A percentile compares a stretch with the other conserved stretches of the same genome.
phyloP scores from a whole-genome alignment of 2,797 vertebrate genomes.

The Eulemur mongoz region DNA sequence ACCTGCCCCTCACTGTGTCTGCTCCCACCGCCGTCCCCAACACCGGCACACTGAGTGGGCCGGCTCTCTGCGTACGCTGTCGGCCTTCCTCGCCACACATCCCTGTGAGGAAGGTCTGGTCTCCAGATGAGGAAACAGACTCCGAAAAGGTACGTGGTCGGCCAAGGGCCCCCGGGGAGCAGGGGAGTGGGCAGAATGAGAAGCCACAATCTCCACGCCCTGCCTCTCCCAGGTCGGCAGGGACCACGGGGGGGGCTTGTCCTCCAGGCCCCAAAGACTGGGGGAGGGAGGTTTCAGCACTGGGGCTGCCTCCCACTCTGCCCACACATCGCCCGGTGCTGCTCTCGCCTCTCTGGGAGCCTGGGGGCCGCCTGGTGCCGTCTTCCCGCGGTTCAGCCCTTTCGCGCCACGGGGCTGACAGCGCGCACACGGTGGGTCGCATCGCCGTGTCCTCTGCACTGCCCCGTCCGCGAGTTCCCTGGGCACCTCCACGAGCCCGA shows the following conservation, averaged over 20 bases:
- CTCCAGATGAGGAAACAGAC: neutral
- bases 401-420: rapidly evolving
- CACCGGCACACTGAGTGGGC: rapidly evolving
- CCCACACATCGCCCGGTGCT: neutral
- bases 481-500: rapidly evolving
- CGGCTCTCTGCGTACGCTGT: rapidly evolving
- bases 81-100: neutral
- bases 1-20: neutral
- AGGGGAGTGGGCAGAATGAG: neutral
- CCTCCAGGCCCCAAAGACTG: neutral
- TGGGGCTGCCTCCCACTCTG: neutral
- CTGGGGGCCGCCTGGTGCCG: rapidly evolving
- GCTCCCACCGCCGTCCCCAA: neutral
- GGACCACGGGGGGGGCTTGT: neutral
- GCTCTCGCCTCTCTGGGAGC: neutral
- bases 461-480: neutral
- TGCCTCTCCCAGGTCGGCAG: neutral
- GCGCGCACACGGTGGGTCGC: rapidly evolving
- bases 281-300: neutral
- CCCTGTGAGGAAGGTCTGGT: neutral
- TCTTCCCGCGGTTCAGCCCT: rapidly evolving
- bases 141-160: neutral
- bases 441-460: too few species aligned
- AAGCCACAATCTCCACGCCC: neutral
- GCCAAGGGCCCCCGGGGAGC: neutral